A percentile compares a stretch with the other conserved stretches of the same genome.
These are phyloP conservation scores for Drosophila nebulosa DNA, from an alignment of 1,140 invertebrate species.

Conservation along the genomic window DNA sequence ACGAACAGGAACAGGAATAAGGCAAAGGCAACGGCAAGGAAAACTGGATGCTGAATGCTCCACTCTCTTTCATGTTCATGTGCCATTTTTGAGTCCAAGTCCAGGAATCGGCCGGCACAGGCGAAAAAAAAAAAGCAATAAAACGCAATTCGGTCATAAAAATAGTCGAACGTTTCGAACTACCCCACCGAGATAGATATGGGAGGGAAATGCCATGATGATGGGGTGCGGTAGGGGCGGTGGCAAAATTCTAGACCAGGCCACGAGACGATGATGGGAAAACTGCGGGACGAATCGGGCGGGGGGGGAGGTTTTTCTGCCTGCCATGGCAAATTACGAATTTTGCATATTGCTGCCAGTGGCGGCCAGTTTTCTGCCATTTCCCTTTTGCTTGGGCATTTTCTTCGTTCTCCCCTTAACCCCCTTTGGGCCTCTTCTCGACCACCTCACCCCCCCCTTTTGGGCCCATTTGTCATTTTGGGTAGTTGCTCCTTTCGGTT, in stretches of 20 bases:
- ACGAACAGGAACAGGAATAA: neutral
- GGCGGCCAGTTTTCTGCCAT: conserved; percentile 26
- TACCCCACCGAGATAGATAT: conserved; percentile 28
- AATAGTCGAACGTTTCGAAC: conserved; percentile 70
- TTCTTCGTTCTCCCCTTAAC: conserved; percentile 18
- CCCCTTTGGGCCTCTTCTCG: neutral
- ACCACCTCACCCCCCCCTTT: conserved; percentile 10
- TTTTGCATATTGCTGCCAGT: conserved; percentile 75
- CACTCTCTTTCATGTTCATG: conserved; percentile 1
- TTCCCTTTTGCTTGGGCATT: conserved; percentile 15
- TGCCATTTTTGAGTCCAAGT: conserved; percentile 29
- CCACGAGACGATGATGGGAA: neutral
- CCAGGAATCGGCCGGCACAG: conserved; percentile 35
- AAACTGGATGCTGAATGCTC: neutral
- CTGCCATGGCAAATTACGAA: conserved; percentile 75
- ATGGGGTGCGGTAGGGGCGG: neutral
- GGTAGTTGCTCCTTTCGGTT: conserved; percentile 25
- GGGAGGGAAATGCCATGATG: neutral
- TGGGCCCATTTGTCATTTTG: conserved; percentile 69
- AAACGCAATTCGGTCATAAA: conserved; percentile 78
- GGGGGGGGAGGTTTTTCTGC: conserved; percentile 22
- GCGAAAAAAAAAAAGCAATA: conserved; percentile 58
- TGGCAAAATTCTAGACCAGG: conserved; percentile 2
- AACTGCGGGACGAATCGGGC: too few species aligned
- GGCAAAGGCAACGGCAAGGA: neutral